Base-by-base conservation (phyloP, 2,888 invertebrate genomes). In the Dorcus hopei region DNA sequence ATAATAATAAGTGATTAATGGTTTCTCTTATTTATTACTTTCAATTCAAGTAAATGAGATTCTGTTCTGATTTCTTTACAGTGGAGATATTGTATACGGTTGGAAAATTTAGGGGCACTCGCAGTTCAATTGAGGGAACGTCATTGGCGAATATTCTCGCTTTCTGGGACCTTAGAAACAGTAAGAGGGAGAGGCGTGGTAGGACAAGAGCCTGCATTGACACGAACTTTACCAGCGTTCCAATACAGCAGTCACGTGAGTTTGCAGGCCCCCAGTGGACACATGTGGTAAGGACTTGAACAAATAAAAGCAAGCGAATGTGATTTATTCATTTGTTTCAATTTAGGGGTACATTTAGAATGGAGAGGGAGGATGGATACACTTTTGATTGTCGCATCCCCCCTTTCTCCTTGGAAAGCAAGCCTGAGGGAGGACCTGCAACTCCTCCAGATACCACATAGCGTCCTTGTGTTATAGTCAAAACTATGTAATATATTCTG, bases 211-310 rank as follows among this genome's bases (percentile, higher is more conserved):
- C 97, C 97, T 43, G 87, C 95, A 62, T 82, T 98, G 58, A 94
- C 95, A 47, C 86, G 89, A 61, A 84, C 87, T 61, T 82, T 92
- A 68, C 97, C 97, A 59, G 97, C 97, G 70, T 98, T 97, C 81
- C 98, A 98, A 80, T 98, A 98, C 79, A 95, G 94, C 77, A 96
- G 95, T 77, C 97, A 97, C 79, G 96, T 98, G 54, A 95, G 95
- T 69, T 82, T 98, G 66, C 97, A 97, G 81, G 95, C 97, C 57
- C 95, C 97, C 42, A 95, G 95, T 75, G 98, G 98, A 7, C 97
- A 98, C 74, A 95, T 97, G 95, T 96, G 96, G 96, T 95, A 75
- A 77, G 81, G 73, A 48, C 26, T 26, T 26, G 26, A 5, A 26
- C 26, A 33, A 33, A 7, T 2, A 33, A 33, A 33, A 33, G 3